Evolutionary conservation across 53 echinoderm and acorn worm species (phyloP).

Genomic region (Apostichopus leukothele): DNA sequence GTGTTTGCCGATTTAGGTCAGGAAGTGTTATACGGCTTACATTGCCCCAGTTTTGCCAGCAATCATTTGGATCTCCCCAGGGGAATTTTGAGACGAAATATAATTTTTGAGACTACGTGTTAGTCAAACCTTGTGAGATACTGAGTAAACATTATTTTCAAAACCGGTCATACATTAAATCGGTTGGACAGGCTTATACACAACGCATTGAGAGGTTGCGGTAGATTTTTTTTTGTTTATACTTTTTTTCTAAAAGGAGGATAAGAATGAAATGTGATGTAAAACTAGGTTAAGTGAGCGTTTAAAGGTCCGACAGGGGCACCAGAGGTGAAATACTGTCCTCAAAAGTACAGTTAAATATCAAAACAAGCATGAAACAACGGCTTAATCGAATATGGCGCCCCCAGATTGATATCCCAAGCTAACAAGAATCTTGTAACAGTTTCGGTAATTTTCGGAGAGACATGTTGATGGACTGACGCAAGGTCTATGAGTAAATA

Average conservation of each 20-base stretch:
- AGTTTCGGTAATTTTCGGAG: too few relatives aligned
- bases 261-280: conserved; percentile 27
- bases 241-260: not conserved
- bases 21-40: conserved; percentile 45
- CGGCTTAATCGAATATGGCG: conserved; percentile 25
- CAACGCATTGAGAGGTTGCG: not conserved
- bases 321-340: conserved; percentile 2
- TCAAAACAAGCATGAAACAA: conserved; percentile 17
- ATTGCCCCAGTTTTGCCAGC: conserved; percentile 47
- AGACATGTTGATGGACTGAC: too few relatives aligned
- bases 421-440: not conserved
- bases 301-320: conserved; percentile 35
- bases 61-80: conserved; percentile 43
- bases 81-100: conserved; percentile 50
- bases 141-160: conserved; percentile 51
- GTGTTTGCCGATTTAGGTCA: conserved; percentile 46
- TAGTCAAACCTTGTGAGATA: conserved; percentile 41
- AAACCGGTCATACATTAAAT: conserved; percentile 44
- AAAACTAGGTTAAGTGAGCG: conserved; percentile 41
- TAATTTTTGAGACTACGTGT: conserved; percentile 51
- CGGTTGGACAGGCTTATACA: conserved; percentile 40
- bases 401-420: not conserved
- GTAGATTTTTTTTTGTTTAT: not conserved
- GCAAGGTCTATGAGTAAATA: too few relatives aligned
- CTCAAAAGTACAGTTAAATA: conserved; percentile 6